These are phyloP conservation scores for Mya arenaria DNA, from an alignment of 1,140 invertebrate species.

Conservation along the genomic window DNA sequence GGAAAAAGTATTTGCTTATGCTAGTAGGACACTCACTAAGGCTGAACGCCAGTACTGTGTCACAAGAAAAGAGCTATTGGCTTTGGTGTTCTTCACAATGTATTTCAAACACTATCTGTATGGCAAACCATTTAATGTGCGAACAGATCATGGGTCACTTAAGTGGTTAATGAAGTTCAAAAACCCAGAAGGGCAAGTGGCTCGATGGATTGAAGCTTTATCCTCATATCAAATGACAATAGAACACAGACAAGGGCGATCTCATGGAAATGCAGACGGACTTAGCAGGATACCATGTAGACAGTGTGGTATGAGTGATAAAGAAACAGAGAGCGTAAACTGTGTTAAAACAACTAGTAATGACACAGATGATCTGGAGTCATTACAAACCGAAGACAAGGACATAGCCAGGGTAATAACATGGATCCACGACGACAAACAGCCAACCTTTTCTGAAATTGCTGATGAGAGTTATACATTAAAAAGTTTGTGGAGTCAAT, in stretches of 20 bases:
- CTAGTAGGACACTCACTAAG: conserved; percentile 66
- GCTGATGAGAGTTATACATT: not conserved
- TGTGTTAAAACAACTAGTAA: not conserved
- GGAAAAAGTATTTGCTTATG: conserved; percentile 78
- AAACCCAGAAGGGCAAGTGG: conserved; percentile 52
- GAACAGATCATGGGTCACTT: conserved; percentile 62
- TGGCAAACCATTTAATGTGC: conserved; percentile 52
- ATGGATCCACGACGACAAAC: not conserved
- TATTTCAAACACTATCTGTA: conserved; percentile 55
- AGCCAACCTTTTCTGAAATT: not conserved
- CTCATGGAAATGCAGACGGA: conserved; percentile 56
- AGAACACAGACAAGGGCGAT: conserved; percentile 40
- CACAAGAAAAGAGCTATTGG: conserved; percentile 61
- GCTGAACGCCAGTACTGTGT: conserved; percentile 77
- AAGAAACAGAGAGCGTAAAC: not conserved
- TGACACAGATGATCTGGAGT: not conserved
- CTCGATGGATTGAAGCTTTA: conserved; percentile 66
- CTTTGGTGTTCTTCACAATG: conserved; percentile 36
- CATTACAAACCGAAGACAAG: not conserved
- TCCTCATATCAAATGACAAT: conserved; percentile 40
- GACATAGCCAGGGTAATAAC: not conserved
- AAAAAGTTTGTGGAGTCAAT: conserved; percentile 26
- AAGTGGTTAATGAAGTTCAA: conserved; percentile 56
- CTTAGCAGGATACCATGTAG: conserved; percentile 49
- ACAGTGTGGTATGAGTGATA: conserved; percentile 22